A percentile compares a stretch with the other conserved stretches of the same genome.
phyloP scores from a whole-genome alignment of 2,113 vertebrate genomes.

The Gallinago undulata region DNA sequence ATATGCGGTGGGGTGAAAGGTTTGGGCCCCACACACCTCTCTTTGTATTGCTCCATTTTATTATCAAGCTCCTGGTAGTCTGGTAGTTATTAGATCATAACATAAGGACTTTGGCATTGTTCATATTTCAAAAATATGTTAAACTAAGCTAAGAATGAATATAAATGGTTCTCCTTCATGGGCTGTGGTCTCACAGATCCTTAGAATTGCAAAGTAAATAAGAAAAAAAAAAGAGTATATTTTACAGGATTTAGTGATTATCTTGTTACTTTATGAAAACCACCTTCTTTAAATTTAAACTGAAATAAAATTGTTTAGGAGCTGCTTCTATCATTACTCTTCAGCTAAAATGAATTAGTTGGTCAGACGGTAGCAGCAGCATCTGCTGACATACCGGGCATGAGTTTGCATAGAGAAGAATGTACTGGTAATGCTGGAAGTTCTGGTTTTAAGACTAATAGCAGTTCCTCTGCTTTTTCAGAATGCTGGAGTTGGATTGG shows the following conservation, averaged over 20 bases:
- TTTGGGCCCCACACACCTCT: neutral
- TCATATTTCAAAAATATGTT: neutral
- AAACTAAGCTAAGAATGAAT: neutral
- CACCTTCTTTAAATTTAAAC: neutral
- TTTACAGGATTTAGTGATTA: neutral
- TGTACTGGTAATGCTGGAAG: neutral
- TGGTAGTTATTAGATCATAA: neutral
- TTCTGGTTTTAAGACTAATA: neutral
- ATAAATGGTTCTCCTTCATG: neutral
- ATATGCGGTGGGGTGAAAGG: neutral
- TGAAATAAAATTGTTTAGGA: neutral
- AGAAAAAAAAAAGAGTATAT: neutral
- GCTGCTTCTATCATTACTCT: neutral
- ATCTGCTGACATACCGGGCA: neutral
- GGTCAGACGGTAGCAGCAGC: neutral
- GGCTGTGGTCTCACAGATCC: neutral
- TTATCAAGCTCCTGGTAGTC: neutral
- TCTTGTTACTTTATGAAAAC: neutral
- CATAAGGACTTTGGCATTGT: neutral
- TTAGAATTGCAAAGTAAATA: neutral
- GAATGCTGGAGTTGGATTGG: neutral
- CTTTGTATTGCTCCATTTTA: neutral
- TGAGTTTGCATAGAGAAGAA: neutral
- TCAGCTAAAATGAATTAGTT: neutral
- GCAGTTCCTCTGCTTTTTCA: neutral